Percentiles rank a stretch among this genome's conserved stretches.
Evolutionary conservation across 2,113 vertebrate species (phyloP).

Genomic region (Terrapene triunguis): DNA sequence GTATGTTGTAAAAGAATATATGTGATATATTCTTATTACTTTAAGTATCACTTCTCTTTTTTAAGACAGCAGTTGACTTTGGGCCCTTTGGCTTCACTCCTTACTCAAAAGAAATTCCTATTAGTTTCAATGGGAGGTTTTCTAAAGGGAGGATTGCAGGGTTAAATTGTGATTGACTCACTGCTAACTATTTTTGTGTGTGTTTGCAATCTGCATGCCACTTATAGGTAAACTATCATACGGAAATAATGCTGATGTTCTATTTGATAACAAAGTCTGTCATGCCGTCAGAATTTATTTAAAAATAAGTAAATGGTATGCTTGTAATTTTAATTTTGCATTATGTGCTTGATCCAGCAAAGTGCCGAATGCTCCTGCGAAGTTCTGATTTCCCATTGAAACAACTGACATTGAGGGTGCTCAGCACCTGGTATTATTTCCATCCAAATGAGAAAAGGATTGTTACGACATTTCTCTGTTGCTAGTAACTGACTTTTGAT

Average conservation of each 20-base stretch:
- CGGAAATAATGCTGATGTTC: no score
- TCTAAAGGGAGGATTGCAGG: neutral
- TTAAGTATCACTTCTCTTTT: neutral
- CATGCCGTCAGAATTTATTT: no score
- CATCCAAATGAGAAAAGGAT: neutral
- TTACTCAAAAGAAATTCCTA: neutral
- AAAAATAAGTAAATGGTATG: neutral
- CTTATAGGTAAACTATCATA: neutral
- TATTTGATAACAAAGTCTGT: no score
- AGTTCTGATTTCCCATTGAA: neutral
- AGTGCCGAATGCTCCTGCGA: neutral
- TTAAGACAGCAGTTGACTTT: neutral
- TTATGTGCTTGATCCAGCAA: neutral
- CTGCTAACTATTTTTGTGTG: neutral
- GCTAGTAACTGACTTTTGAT: accelerated
- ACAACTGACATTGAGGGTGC: neutral
- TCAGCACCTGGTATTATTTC: neutral
- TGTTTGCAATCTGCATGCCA: neutral
- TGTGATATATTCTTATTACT: neutral
- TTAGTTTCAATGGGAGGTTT: neutral
- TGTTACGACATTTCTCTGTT: neutral
- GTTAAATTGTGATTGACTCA: neutral
- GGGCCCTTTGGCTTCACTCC: neutral
- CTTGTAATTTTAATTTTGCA: neutral
- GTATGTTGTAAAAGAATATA: neutral